These are phyloP conservation scores for Xerus inauris DNA, from an alignment of 2,113 vertebrate genomes.

Conservation along the genomic window DNA sequence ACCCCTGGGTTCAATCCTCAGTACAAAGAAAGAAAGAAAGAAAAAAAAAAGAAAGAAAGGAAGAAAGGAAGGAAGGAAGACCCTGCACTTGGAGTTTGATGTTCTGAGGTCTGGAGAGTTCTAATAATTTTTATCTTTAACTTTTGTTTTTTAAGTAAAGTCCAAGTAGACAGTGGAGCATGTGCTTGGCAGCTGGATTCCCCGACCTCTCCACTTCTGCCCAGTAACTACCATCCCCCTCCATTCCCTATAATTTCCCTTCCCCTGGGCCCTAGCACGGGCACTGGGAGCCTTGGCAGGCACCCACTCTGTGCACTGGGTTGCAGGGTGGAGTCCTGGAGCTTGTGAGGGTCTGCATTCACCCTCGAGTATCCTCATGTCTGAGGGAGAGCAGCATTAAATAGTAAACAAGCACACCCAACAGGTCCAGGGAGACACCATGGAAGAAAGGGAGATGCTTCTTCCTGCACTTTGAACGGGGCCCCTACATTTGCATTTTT, in stretches of 20 bases:
- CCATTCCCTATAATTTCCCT: background rate
- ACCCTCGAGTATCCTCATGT: background rate
- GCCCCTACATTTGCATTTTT: background rate
- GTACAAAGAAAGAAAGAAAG: background rate
- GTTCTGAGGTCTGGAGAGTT: background rate
- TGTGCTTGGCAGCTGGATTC: background rate
- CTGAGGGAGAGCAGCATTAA: background rate
- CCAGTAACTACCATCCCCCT: rapidly evolving
- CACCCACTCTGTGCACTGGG: no score
- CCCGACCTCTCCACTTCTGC: background rate
- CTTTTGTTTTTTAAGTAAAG: background rate
- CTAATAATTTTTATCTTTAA: background rate
- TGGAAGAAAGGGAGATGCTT: background rate
- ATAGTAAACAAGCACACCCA: background rate
- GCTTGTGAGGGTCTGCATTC: background rate
- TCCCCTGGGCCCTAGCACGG: background rate
- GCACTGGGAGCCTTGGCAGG: background rate
- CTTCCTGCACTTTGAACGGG: background rate
- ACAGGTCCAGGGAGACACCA: background rate
- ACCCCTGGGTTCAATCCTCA: no score
- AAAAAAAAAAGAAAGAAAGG: background rate
- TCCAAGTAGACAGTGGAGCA: background rate
- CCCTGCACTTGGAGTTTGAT: background rate
- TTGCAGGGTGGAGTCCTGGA: background rate
- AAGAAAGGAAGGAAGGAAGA: no score